Base-by-base conservation (phyloP, 2,888 invertebrate species). In the Folsomia candida region DNA sequence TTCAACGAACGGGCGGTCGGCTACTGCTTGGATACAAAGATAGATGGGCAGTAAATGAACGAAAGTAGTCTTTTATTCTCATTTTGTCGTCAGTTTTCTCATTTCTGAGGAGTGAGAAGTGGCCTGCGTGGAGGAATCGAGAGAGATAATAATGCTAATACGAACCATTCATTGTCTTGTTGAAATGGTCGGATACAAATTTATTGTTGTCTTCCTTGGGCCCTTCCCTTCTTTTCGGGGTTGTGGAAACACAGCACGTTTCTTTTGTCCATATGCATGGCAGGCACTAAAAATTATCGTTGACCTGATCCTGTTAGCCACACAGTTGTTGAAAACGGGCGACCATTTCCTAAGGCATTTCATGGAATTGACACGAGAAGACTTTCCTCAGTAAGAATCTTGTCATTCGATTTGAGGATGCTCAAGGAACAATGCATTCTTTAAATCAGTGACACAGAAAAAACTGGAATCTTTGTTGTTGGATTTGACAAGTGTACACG, bases 111-210 rank as follows among this genome's bases (percentile, higher is more conserved):
- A 51, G 63, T 47, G 51, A 64, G 63, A 64, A 64, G 51, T 64
- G 63, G 63, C 26, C 6, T 37, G 20, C 20, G 29, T 62, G 28
- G 25, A 29, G 22, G 54, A 14, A 37, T 14, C 37, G 4, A 37
- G 14, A 28, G 20, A 64, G 63, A 47, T 64, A 9, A 60, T 60
- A 20, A n/a, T 64, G 51, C 47, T 51, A 64, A 64, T 64, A 25
- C 6, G 51, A 64, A n/a, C 3, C 51, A 51, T 25, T 64, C 20
- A 54, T 37, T 37, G 24, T 62, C n/a, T 20, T 62, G 62, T 29
- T 28, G 28, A 62, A 9, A 62, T 28, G 2, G 6, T 9, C 28
- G 4, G 63, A 51, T 47, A 64, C 63, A 64, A 64, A 64, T 64
- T 64, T 64, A 51, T 62, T 29, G 29, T 29, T 20, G n/a, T n/a